Percentiles rank a stretch among this genome's conserved stretches.
These are phyloP conservation scores for Conus ventricosus DNA, from an alignment of 1,140 invertebrate species.

Conservation along the genomic window DNA sequence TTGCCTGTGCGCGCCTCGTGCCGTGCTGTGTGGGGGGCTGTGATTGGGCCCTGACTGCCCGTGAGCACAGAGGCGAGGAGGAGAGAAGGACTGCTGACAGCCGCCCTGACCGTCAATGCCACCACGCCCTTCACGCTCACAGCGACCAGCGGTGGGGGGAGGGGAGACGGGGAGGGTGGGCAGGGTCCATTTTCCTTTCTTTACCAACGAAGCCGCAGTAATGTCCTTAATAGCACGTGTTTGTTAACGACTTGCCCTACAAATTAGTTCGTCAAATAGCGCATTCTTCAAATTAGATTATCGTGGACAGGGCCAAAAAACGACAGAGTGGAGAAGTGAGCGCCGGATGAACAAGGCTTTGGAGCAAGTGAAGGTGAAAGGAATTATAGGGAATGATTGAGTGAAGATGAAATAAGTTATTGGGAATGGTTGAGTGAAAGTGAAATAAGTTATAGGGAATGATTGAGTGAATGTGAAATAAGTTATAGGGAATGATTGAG, in stretches of 20 bases:
- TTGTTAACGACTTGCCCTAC: slow-evolving; percentile 12
- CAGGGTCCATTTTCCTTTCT: background rate
- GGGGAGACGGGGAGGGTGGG: background rate
- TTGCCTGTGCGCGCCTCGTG: background rate
- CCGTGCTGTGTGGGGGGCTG: background rate
- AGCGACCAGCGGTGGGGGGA: background rate
- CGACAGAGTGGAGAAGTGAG: background rate
- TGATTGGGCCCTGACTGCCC: background rate
- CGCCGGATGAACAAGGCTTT: no score
- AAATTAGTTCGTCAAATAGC: slow-evolving; percentile 26
- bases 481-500: background rate
- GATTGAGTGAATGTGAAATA: background rate
- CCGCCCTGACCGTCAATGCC: background rate
- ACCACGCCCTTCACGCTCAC: background rate
- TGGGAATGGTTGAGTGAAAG: background rate
- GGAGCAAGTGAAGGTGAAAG: background rate
- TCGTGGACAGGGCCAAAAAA: background rate
- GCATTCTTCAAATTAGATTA: slow-evolving; percentile 16
- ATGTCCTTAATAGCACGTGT: slow-evolving; percentile 27
- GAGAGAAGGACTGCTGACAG: background rate
- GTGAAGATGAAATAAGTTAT: background rate
- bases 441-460: background rate
- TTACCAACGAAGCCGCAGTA: background rate
- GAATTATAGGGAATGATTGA: background rate
- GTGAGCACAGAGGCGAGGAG: background rate